Percentiles rank a stretch among this genome's conserved stretches.
phyloP scores from a whole-genome alignment of 2,113 vertebrate species.

The Deroptyus accipitrinus region DNA sequence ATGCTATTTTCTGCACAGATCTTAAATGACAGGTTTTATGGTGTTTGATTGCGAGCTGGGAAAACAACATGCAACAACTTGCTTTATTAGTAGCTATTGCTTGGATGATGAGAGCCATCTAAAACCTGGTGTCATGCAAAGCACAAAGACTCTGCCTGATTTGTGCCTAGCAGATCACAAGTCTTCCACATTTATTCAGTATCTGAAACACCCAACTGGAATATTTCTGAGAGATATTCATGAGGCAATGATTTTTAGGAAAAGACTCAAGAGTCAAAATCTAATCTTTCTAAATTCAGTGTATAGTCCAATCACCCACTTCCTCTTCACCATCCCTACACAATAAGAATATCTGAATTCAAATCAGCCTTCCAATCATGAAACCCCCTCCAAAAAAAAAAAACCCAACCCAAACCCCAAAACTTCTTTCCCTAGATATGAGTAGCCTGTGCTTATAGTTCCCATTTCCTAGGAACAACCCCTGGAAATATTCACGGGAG shows the following conservation, averaged over 20 bases:
- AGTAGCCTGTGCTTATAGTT: not conserved
- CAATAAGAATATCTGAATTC: not conserved
- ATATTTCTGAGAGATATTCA: not conserved
- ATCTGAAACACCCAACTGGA: not conserved
- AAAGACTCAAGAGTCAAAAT: not conserved
- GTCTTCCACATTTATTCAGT: not conserved
- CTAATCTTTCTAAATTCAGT: not conserved
- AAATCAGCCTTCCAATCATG: not conserved
- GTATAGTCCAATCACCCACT: not conserved
- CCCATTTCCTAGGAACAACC: not conserved
- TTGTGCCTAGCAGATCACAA: not conserved
- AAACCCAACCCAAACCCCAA: not conserved
- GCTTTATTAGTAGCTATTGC: not conserved
- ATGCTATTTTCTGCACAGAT: not conserved
- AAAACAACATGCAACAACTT: not conserved
- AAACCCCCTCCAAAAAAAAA: not conserved
- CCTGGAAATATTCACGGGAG: not conserved
- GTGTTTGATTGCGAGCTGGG: not conserved
- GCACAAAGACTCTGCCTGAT: not conserved
- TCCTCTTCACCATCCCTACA: not conserved
- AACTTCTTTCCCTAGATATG: not conserved
- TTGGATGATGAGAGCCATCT: not conserved
- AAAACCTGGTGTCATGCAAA: not conserved
- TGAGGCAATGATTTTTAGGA: not conserved
- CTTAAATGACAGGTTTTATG: slow-evolving; percentile 35